Evolutionary conservation across 2,797 vertebrate genomes (phyloP), one percentile per base, ranked within the genome.

Genomic region (Helarctos malayanus): DNA sequence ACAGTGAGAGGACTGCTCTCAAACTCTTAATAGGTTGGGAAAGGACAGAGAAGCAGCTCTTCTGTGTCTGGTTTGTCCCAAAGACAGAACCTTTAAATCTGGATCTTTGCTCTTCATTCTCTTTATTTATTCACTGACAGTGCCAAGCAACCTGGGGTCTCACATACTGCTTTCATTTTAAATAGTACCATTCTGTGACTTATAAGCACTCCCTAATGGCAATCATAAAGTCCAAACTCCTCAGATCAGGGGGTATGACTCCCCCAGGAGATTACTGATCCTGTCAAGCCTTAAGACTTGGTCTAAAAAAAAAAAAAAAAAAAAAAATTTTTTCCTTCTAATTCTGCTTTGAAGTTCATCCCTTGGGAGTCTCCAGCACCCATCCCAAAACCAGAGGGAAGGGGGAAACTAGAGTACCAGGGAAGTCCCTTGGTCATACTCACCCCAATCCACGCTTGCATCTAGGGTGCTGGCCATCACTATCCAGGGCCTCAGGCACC

Each of bases 381-480:
- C 16, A 94, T 27, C 14, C 56, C 49, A 78, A 90, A 81, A 71
- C 32, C 15, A 96, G 54, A 73, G 56, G 52, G 32, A 81, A 95
- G 18, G 87, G 13, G 25, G 18, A 93, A 82, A 80, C 76, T 35
- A 81, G 52, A 32, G 21, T 47, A 94, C 0, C 23, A 68, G 41
- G 38, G 14, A 92, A 84, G 35, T 92, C 78, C 19, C 23, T 86
- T 11, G 41, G 49, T 27, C 32, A n/a, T 56, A 98, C 99, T 98
- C 86, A 99, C 99, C 99, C 99, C 96, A 99, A 99, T 45, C 99
- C 99, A 97, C 99, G 99, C 98, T 99, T 99, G 98, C 99, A 99
- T 73, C 98, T 99, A 38, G 99, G 99, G 98, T 99, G 99, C 98
- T 99, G 99, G 1, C 99, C 99, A 1, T 99, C 99, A 0, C 98